Conservation (phyloP, 2,888 invertebrate species). For the Drosophila nigricruria region DNA sequence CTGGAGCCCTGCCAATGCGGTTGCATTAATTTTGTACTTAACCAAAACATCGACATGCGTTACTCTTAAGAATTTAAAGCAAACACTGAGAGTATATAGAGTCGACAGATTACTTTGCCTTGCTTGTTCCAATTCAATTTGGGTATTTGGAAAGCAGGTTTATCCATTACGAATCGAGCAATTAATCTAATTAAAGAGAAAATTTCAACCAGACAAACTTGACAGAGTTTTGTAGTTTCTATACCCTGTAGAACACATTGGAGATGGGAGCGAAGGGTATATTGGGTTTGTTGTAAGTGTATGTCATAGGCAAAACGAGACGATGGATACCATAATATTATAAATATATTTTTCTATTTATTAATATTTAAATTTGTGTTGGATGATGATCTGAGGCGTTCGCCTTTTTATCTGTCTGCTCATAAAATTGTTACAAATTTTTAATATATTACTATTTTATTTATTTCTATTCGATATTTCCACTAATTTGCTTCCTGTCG, state of each 20-base stretch:
- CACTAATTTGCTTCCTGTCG: too few relatives aligned
- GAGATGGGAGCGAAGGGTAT: neutral
- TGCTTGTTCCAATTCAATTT: conserved; percentile 24
- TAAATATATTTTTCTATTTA: neutral
- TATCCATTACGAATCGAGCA: conserved; percentile 33
- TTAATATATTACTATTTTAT: neutral
- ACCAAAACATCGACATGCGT: conserved; percentile 18
- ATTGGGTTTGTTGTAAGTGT: too few relatives aligned
- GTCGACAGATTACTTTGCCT: neutral
- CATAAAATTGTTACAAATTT: too few relatives aligned
- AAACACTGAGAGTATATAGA: neutral
- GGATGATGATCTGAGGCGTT: too few relatives aligned
- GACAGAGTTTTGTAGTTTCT: conserved; percentile 13
- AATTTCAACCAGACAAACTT: conserved; percentile 26
- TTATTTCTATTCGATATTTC: too few relatives aligned
- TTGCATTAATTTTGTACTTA: conserved; percentile 22
- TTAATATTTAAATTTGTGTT: too few relatives aligned
- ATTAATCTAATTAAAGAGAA: conserved; percentile 47
- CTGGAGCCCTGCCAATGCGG: neutral
- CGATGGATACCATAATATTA: neutral
- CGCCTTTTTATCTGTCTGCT: too few relatives aligned
- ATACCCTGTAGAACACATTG: neutral
- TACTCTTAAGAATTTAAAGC: conserved; percentile 14
- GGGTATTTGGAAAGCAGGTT: conserved; percentile 15
- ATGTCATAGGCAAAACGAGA: neutral